Percentiles rank a stretch among this genome's conserved stretches.
Conservation (phyloP, 2,113 vertebrate genomes). For the Poicephalus gulielmi region DNA sequence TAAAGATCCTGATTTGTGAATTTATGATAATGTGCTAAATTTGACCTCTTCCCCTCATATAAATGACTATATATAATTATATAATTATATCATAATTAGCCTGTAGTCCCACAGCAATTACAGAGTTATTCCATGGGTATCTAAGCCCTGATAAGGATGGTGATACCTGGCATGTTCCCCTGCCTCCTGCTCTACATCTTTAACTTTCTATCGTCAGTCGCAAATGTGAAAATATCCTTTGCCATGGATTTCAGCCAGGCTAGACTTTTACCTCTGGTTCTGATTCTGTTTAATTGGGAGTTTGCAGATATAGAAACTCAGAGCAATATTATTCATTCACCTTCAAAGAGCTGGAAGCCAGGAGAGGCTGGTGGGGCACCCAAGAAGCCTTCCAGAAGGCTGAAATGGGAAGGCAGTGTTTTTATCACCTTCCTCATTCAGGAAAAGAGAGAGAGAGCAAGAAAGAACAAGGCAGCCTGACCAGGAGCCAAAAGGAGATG, state of each 20-base stretch:
- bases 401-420: neutral
- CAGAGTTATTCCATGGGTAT: neutral
- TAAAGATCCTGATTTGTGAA: constrained; percentile 41
- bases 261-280: neutral
- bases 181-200: neutral
- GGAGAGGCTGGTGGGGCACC: constrained; percentile 5
- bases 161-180: neutral
- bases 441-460: constrained; percentile 37
- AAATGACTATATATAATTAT: constrained; percentile 29
- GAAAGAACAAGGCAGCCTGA: constrained; percentile 5
- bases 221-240: neutral
- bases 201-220: neutral
- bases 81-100: constrained; percentile 47
- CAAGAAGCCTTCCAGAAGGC: constrained; percentile 2
- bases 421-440: constrained; percentile 30
- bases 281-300: constrained; percentile 14
- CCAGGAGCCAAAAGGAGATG: constrained; percentile 57
- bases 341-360: constrained; percentile 37
- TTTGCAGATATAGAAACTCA: constrained; percentile 23
- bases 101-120: neutral
- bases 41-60: constrained; percentile 20
- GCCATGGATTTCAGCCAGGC: neutral
- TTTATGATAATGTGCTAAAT: constrained; percentile 43
- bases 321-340: neutral
- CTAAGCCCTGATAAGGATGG: neutral